Base-by-base conservation (phyloP, 2,113 vertebrate genomes). In the Paralichthys olivaceus region DNA sequence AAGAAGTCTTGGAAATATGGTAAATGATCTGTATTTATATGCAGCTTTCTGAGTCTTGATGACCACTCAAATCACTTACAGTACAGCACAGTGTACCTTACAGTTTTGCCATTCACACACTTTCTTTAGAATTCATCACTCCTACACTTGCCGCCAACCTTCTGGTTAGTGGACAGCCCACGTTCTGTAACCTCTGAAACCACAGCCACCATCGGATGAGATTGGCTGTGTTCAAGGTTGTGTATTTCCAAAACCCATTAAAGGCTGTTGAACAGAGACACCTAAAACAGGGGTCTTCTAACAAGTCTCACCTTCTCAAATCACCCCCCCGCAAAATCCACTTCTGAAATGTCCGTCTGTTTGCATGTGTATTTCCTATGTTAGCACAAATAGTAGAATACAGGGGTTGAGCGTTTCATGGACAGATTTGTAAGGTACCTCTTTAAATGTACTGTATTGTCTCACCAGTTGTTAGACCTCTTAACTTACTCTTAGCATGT, bases 401-500 rank as follows among this genome's bases (percentile, higher is more conserved):
- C 19, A 57, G 55, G 43, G 43, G 14, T 17, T 45, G 14, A 14
- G 11, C 23, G 32, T 70, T 64, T 43, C 25, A 23, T 62, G 65
- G 37, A 56, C 15, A 28, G 28, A 40, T 25, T 63, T 69, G 19
- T 68, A 4, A 67, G 47, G 68, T 12, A 12, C 49, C 55, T 40
- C 71, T 34, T 54, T 34, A 47, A 69, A 54, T 28, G 1, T 7
- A 26, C 45, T 9, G 34, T 23, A 34, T 72, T 22, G 43, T 74
- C 40, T 77, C 3, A 0, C 26, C 22, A 72, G 13, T 56, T 62
- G 29, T 68, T 20, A 51, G 25, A 55, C 17, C 20, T 57, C 28
- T 61, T 62, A 29, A 72, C 63, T 72, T 37, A 32, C n/a, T 45
- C 40, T 37, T 32, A 59, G 53, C 63, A 25, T 45, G 47, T n/a